A percentile compares a stretch with the other conserved stretches of the same genome.
Conservation (phyloP, 2,888 invertebrate species). For the Eudiplozoon nipponicum region DNA sequence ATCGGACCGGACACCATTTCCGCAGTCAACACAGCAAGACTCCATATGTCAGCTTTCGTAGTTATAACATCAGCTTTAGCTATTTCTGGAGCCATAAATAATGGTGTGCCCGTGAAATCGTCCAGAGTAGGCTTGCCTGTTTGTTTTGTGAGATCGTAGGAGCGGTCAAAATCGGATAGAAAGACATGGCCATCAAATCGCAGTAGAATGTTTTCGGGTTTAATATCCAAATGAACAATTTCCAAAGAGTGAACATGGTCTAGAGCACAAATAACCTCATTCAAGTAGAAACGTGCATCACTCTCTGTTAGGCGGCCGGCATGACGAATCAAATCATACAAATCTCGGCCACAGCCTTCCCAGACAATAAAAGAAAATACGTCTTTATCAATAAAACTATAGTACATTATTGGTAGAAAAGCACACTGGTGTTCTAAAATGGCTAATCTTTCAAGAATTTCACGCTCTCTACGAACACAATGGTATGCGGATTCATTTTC, state of each 20-base stretch:
- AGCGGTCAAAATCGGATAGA: slow-evolving; percentile 1
- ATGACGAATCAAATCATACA: not conserved
- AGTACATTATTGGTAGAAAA: not conserved
- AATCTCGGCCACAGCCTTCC: not conserved
- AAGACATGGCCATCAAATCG: not conserved
- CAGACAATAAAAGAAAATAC: not conserved
- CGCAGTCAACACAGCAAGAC: not conserved
- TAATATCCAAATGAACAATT: not conserved
- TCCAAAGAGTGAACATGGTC: not conserved
- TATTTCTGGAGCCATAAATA: slow-evolving; percentile 5
- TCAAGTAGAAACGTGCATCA: not conserved
- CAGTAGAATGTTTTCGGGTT: not conserved
- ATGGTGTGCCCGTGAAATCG: not conserved
- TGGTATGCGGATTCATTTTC: not conserved
- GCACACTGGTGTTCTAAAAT: not conserved
- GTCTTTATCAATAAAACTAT: not conserved
- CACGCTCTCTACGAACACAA: not conserved
- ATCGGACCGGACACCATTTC: slow-evolving; percentile 2
- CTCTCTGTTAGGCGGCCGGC: not conserved
- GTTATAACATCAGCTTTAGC: not conserved
- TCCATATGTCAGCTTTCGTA: not conserved
- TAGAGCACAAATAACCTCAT: not conserved
- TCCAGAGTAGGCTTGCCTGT: not conserved
- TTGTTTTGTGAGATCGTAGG: no score
- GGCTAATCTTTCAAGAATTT: not conserved